phyloP scores from a whole-genome alignment of 2,888 invertebrate genomes.

The Drosophila demipolita region DNA sequence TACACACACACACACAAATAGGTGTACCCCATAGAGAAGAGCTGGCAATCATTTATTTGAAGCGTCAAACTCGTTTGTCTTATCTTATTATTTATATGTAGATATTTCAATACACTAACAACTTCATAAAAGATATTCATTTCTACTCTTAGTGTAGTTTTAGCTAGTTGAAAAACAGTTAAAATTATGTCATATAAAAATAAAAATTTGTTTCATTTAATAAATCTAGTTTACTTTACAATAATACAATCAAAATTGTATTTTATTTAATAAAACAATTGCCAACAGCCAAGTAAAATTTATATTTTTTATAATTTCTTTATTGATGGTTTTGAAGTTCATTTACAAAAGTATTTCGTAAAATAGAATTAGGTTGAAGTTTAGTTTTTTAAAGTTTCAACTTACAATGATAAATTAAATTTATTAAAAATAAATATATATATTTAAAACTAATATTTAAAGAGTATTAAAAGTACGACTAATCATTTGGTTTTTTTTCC shows the following conservation, averaged over 20 bases:
- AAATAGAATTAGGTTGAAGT: background rate
- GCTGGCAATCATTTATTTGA: constrained; percentile 79
- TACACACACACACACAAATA: constrained; percentile 31
- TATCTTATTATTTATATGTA: constrained; percentile 77
- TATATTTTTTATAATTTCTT: background rate
- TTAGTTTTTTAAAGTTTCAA: background rate
- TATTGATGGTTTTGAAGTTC: background rate
- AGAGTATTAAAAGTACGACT: constrained; percentile 36
- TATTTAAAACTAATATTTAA: background rate
- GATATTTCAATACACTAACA: constrained; percentile 52
- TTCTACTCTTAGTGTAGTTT: background rate
- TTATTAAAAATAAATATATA: background rate
- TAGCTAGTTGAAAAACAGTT: background rate
- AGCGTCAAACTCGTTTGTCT: constrained; percentile 82
- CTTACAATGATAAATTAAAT: background rate
- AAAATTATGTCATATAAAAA: too few species aligned
- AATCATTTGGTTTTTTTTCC: background rate
- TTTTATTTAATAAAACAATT: background rate
- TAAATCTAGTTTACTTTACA: background rate
- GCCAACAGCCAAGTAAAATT: background rate
- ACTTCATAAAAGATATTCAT: background rate
- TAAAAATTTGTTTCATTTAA: background rate
- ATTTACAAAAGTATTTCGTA: background rate
- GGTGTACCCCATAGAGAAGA: constrained; percentile 38
- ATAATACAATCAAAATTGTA: background rate